A percentile compares a stretch with the other conserved stretches of the same genome.
phyloP scores from a whole-genome alignment of 2,888 invertebrate genomes.

The Alloplasta piceator region DNA sequence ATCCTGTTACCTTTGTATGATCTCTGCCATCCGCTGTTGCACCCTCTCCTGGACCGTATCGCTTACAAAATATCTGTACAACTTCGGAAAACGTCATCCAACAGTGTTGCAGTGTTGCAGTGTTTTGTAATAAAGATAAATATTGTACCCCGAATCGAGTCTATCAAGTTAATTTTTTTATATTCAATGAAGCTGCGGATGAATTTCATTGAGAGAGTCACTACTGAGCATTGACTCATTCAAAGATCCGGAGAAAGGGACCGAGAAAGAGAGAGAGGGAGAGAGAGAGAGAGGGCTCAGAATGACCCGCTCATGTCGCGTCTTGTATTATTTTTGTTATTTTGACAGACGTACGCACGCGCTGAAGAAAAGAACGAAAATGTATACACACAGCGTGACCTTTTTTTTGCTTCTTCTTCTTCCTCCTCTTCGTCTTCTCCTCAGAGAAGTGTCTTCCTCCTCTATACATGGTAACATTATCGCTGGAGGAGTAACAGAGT shows the following conservation, averaged over 20 bases:
- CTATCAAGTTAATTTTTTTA: too few relatives aligned
- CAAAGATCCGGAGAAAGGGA: neutral
- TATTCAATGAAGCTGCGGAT: neutral
- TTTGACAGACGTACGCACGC: conserved; percentile 55
- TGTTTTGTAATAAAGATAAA: conserved; percentile 3
- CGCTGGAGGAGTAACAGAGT: conserved; percentile 8
- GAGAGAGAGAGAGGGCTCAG: neutral
- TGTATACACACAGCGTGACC: conserved; percentile 26
- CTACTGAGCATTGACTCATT: neutral
- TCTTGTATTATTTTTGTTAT: conserved; percentile 41
- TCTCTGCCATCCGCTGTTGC: conserved; percentile 3
- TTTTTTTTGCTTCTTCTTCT: conserved; percentile 23
- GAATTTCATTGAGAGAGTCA: neutral
- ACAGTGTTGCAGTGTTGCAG: neutral
- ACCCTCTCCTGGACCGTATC: conserved; percentile 34
- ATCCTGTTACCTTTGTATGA: conserved; percentile 66
- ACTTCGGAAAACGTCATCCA: conserved; percentile 23
- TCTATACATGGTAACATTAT: conserved; percentile 47
- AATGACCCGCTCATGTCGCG: neutral
- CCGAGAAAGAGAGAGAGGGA: neutral
- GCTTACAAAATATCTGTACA: conserved; percentile 48
- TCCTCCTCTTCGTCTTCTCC: conserved; percentile 1
- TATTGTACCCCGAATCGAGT: too few relatives aligned
- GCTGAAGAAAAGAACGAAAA: conserved; percentile 25
- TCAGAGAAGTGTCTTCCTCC: too few relatives aligned